Evolutionary conservation across 2,888 invertebrate genomes (phyloP).

Genomic region (Hypomecis atomaria): DNA sequence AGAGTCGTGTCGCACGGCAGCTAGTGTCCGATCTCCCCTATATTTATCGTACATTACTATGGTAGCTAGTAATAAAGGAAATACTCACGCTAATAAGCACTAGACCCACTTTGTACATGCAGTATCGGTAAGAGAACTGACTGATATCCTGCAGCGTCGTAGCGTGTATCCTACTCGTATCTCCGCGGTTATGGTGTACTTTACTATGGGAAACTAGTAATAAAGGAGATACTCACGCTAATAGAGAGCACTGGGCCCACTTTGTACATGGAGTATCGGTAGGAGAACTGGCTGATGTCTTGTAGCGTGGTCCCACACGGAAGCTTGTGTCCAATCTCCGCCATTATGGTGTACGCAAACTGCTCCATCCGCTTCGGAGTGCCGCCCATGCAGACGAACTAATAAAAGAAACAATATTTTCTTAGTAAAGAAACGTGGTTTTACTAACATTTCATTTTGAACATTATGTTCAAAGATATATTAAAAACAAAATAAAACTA

Average conservation of each 20-base stretch:
- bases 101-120: constrained; percentile 97
- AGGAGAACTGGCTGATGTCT: constrained; percentile 96
- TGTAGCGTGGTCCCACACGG: constrained; percentile 94
- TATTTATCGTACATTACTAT: too few species aligned
- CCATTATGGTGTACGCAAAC: constrained; percentile 96
- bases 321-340: constrained; percentile 94
- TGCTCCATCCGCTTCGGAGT: constrained; percentile 97
- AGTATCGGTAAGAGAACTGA: constrained; percentile 95
- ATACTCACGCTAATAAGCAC: constrained; percentile 93
- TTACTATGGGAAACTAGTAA: too few species aligned
- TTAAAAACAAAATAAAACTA: not conserved
- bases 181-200: constrained; percentile 95
- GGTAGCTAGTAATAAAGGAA: not conserved
- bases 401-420: constrained; percentile 38
- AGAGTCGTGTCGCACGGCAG: too few species aligned
- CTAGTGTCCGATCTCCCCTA: too few species aligned
- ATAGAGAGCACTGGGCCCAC: constrained; percentile 94
- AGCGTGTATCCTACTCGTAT: constrained; percentile 95
- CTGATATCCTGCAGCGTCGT: constrained; percentile 95
- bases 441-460: not conserved
- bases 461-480: not conserved
- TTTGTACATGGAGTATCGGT: constrained; percentile 98
- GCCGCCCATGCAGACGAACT: constrained; percentile 99
- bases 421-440: not conserved
- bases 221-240: constrained; percentile 87